These are phyloP conservation scores for Cosmia trapezina DNA, from an alignment of 2,888 invertebrate species.

Conservation along the genomic window DNA sequence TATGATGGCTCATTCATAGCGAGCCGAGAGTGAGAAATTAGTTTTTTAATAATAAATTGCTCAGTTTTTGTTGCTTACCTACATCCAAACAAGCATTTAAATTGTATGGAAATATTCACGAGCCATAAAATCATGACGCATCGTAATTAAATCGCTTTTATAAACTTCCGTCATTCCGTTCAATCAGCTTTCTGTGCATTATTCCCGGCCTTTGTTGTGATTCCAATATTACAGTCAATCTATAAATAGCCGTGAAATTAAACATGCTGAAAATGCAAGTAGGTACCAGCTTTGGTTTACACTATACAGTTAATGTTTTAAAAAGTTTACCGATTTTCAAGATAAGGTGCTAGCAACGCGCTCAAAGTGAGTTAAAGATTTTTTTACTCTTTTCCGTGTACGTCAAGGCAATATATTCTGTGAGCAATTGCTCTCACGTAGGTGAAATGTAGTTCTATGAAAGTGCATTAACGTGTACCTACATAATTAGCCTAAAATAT, in stretches of 20 bases:
- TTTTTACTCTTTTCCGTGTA: constrained; percentile 66
- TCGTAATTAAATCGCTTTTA: constrained; percentile 46
- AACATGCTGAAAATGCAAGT: constrained; percentile 11
- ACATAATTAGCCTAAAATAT: constrained; percentile 35
- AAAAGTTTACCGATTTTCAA: constrained; percentile 53
- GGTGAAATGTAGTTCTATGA: constrained; percentile 57
- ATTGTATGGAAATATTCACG: constrained; percentile 33
- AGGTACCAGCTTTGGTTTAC: constrained; percentile 18
- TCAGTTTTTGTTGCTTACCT: constrained; percentile 42
- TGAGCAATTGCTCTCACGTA: constrained; percentile 62
- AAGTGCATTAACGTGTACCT: constrained; percentile 52
- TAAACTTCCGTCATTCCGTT: constrained; percentile 34
- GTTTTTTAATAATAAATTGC: constrained; percentile 64
- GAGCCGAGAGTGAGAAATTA: constrained; percentile 59
- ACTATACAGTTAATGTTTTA: constrained; percentile 32
- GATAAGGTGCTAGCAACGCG: constrained; percentile 57
- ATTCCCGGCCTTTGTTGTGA: constrained; percentile 36
- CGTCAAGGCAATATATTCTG: constrained; percentile 65
- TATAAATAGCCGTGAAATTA: constrained; percentile 17
- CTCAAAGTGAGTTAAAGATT: constrained; percentile 59
- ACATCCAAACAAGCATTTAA: constrained; percentile 23
- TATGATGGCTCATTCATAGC: constrained; percentile 62
- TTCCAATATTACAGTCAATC: constrained; percentile 29
- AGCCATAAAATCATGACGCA: constrained; percentile 28
- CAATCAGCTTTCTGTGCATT: constrained; percentile 37